Percentiles rank a stretch among this genome's conserved stretches.
Conservation (phyloP, 1,140 invertebrate species). For the Drusus annulatus region DNA sequence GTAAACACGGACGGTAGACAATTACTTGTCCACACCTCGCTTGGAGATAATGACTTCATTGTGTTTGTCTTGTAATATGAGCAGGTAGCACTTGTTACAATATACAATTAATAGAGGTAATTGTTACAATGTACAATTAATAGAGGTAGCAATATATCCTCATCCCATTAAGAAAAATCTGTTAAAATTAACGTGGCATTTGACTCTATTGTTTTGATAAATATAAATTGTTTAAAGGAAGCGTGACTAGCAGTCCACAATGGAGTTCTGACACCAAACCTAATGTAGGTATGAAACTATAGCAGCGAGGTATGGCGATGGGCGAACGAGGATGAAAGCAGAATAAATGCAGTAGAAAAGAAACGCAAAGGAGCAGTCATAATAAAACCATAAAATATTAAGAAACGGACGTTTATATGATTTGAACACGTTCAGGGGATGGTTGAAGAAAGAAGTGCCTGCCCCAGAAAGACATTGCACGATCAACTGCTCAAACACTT, state of each 20-base stretch:
- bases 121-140: neutral
- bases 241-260: neutral
- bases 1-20: constrained; percentile 16
- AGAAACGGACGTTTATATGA: too few species aligned
- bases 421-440: too few species aligned
- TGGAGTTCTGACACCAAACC: neutral
- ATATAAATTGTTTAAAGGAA: neutral
- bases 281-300: neutral
- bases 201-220: neutral
- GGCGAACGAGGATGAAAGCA: too few species aligned
- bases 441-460: too few species aligned
- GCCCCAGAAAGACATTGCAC: too few species aligned
- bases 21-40: constrained; percentile 15
- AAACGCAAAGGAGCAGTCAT: too few species aligned
- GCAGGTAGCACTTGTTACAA: neutral
- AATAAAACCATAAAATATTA: too few species aligned
- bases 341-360: too few species aligned
- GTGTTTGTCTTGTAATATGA: constrained; percentile 19
- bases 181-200: neutral
- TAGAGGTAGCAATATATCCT: neutral
- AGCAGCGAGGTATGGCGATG: too few species aligned
- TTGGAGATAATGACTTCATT: constrained; percentile 31
- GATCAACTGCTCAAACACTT: too few species aligned
- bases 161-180: neutral
- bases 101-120: neutral